A percentile compares a stretch with the other conserved stretches of the same genome.
Evolutionary conservation across 2,888 invertebrate genomes (phyloP).

Genomic region (Asteroscopus sphinx): DNA sequence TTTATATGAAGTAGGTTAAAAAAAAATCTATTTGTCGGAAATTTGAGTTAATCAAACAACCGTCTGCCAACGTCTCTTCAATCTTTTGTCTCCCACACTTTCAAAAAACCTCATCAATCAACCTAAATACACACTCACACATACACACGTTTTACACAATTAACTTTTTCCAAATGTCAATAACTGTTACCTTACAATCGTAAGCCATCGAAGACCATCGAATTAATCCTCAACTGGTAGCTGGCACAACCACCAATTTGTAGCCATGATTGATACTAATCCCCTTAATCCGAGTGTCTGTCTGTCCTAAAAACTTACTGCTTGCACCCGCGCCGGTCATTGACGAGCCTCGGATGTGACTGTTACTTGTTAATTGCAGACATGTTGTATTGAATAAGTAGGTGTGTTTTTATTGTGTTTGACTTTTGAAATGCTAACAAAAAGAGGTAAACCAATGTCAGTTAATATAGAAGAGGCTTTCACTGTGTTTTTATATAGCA

Average conservation of each 20-base stretch:
- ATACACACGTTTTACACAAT: constrained; percentile 36
- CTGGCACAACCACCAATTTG: constrained; percentile 82
- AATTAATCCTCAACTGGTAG: constrained; percentile 71
- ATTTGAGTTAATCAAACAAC: background rate
- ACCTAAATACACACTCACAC: constrained; percentile 19
- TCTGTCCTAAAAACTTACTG: constrained; percentile 72
- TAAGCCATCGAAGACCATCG: constrained; percentile 43
- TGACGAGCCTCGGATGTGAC: constrained; percentile 47
- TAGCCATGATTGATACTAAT: constrained; percentile 86
- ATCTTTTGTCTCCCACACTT: constrained; percentile 50
- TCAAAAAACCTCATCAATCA: constrained; percentile 52
- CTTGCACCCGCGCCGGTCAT: constrained; percentile 30
- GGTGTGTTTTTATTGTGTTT: constrained; percentile 19
- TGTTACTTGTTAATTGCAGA: constrained; percentile 42
- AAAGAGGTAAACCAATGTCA: constrained; percentile 3
- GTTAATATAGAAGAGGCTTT: no score
- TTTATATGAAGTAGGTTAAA: no score
- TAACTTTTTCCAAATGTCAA: constrained; percentile 61
- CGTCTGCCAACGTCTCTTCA: constrained; percentile 22
- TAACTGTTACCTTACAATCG: constrained; percentile 58
- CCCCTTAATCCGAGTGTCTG: constrained; percentile 79
- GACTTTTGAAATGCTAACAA: constrained; percentile 16
- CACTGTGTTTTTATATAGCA: no score
- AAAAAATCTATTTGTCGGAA: no score
- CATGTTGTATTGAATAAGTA: constrained; percentile 16